phyloP scores from a whole-genome alignment of 2,113 vertebrate species.

The Brevimyrus niger region DNA sequence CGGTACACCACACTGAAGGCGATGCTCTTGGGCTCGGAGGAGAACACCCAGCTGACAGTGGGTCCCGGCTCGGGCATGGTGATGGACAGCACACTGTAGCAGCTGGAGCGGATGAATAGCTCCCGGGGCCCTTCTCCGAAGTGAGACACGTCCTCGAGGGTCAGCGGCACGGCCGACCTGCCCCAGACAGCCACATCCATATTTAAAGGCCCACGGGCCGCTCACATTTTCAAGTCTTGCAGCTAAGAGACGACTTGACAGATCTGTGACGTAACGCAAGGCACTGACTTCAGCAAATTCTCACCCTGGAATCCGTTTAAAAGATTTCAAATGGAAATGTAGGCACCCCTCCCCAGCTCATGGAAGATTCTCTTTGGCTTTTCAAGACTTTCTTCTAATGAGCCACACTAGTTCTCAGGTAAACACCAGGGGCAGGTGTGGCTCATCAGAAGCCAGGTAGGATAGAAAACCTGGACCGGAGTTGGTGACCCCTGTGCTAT shows the following conservation, averaged over 20 bases:
- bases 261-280: background rate
- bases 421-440: too few species aligned
- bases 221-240: background rate
- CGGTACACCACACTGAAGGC: constrained; percentile 82
- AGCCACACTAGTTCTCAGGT: too few species aligned
- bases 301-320: background rate
- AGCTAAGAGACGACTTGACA: background rate
- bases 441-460: too few species aligned
- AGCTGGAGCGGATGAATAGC: constrained; percentile 82
- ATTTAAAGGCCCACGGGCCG: background rate
- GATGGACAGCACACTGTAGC: constrained; percentile 80
- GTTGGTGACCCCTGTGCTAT: too few species aligned
- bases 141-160: constrained; percentile 69
- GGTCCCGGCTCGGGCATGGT: constrained; percentile 61
- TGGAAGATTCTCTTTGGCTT: background rate
- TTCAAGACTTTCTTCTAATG: background rate
- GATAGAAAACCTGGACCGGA: too few species aligned
- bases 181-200: background rate
- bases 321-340: background rate
- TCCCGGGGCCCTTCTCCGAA: constrained; percentile 80
- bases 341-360: background rate
- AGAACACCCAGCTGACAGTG: constrained; percentile 86
- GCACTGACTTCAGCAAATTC: background rate
- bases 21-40: constrained; percentile 93
- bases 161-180: constrained; percentile 72